Evolutionary conservation across 2,797 vertebrate species (phyloP).

Genomic region (Acropternis orthonyx): DNA sequence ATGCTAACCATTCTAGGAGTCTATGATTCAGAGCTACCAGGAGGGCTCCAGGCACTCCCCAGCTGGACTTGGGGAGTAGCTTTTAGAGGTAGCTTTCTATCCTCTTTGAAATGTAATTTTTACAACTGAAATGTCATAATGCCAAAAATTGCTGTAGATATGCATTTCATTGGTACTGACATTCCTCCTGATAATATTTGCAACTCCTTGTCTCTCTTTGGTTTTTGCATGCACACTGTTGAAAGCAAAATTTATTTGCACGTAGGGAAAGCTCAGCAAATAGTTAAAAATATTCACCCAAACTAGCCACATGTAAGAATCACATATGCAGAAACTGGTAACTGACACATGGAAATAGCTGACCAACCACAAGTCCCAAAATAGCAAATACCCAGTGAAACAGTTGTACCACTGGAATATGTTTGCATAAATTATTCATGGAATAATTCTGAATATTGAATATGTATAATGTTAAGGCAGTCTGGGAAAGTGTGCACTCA

Average conservation of each 20-base stretch:
- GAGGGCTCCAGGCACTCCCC: neutral
- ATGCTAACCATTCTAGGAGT: neutral
- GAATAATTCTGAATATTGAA: conserved; percentile 21
- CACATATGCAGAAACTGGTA: neutral
- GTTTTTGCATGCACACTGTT: neutral
- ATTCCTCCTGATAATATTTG: neutral
- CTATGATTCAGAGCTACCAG: neutral
- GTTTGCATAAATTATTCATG: conserved; percentile 37
- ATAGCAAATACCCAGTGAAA: neutral
- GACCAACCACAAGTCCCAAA: neutral
- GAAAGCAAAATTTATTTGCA: neutral
- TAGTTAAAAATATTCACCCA: neutral
- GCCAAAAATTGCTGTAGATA: neutral
- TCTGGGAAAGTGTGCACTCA: neutral
- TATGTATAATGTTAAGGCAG: neutral
- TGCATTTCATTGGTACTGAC: neutral
- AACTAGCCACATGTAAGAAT: neutral
- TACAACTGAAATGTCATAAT: neutral
- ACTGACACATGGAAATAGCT: neutral
- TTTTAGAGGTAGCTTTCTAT: neutral
- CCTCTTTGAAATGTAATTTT: neutral
- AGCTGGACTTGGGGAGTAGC: fast-evolving
- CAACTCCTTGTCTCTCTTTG: neutral
- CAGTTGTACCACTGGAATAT: neutral
- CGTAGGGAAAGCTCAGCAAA: neutral